Base-by-base conservation (phyloP, 2,113 vertebrate species). In the Heterotilapia buettikoferi region DNA sequence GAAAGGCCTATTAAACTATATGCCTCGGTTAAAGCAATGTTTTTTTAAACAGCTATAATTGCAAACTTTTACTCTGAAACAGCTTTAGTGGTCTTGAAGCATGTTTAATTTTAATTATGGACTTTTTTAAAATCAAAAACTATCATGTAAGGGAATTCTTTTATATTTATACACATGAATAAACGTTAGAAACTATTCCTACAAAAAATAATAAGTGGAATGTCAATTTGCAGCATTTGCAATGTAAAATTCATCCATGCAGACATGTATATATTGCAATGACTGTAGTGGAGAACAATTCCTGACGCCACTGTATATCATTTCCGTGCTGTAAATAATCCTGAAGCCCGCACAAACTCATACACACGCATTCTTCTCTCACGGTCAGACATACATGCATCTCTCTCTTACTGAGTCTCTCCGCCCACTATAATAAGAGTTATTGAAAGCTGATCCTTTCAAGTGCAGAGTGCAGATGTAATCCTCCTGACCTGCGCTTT, bases 361-460 rank as follows among this genome's bases (percentile, higher is more conserved):
- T 18, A n/a, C 9, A 36, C 61, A 6, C 6, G 31, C 2, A 66
- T 36, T 10, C 36, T 10, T 24, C 36, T 26, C 53, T 24, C 84
- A 33, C 40, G 18, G 61, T 66, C 31, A 33, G 45, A n/a, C 47
- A 50, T 33, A 8, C 29, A 61, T 53, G 50, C 52, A 61, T 38
- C 33, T 66, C 38, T 82, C 50, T 33, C 80, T 82, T 18, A 57
- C 9, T 10, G 31, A 5, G n/a, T 40, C 36, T 50, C 11, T 19
- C 59, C 24, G 2, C 7, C 24, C 47, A 53, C 84, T 33, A 21
- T 73, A 43, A 78, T 14, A 88, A 89, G 76, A 82, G 33, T 87
- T 90, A 91, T 79, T 85, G 86, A 83, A 66, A 86, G 84, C 63
- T 79, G 86, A 80, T 85, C 66, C 40, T 45, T 78, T 38, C 40